A percentile compares a stretch with the other conserved stretches of the same genome.
Evolutionary conservation across 2,888 invertebrate genomes (phyloP).

Genomic region (Andrena fulva): DNA sequence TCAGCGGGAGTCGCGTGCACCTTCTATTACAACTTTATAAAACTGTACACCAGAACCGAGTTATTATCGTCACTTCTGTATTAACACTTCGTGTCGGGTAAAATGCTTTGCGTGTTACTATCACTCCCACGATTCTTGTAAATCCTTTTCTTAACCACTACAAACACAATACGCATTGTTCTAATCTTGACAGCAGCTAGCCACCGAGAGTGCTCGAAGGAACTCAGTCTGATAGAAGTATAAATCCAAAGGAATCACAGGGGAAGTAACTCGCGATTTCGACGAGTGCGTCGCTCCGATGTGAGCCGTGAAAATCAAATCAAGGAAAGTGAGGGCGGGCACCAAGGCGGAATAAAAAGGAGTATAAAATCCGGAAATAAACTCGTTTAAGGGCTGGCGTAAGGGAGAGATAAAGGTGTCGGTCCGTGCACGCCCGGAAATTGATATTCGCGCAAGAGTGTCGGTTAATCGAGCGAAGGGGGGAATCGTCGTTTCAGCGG

Average conservation of each 20-base stretch:
- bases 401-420: conserved; percentile 42
- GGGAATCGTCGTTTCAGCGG: conserved; percentile 49
- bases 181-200: not conserved
- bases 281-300: not conserved
- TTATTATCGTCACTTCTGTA: conserved; percentile 20
- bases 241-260: conserved; percentile 21
- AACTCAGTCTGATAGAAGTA: not conserved
- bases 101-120: not conserved
- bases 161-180: not conserved
- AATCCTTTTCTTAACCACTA: too few relatives aligned
- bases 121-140: too few relatives aligned
- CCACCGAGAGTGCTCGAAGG: not conserved
- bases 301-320: conserved; percentile 31
- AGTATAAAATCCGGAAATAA: conserved; percentile 45
- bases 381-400: conserved; percentile 24
- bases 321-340: conserved; percentile 24
- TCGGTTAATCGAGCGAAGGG: conserved; percentile 65
- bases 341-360: conserved; percentile 46
- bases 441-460: conserved; percentile 63
- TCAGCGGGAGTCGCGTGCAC: conserved; percentile 59
- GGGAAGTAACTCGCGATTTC: conserved; percentile 25
- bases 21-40: conserved; percentile 63
- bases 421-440: conserved; percentile 55
- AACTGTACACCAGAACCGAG: conserved; percentile 61
- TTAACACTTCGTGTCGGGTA: conserved; percentile 59